phyloP scores from a whole-genome alignment of 2,113 vertebrate genomes.

The Argyrosomus japonicus region DNA sequence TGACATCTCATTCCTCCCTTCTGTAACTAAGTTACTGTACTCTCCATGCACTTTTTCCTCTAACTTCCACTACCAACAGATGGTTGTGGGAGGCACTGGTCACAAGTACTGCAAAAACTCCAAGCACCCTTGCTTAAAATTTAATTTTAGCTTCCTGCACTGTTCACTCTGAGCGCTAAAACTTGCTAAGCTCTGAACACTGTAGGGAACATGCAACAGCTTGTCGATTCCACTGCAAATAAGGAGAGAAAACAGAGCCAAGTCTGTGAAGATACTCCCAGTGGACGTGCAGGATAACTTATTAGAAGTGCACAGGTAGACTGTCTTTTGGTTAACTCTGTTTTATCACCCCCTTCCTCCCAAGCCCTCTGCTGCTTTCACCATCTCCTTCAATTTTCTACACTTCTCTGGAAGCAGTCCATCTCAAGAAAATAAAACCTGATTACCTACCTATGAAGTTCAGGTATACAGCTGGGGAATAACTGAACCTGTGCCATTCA shows the following conservation, averaged over 20 bases:
- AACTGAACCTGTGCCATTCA: slow-evolving; percentile 40
- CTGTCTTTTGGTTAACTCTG: slow-evolving; percentile 39
- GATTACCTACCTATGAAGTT: slow-evolving; percentile 46
- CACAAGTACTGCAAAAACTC: slow-evolving; percentile 33
- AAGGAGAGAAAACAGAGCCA: slow-evolving; percentile 36
- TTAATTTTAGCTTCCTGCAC: slow-evolving; percentile 47
- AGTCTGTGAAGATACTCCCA: slow-evolving; percentile 32
- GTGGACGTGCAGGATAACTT: slow-evolving; percentile 20
- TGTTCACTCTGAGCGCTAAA: slow-evolving; percentile 26
- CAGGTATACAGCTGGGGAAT: slow-evolving; percentile 42
- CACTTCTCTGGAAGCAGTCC: slow-evolving; percentile 36
- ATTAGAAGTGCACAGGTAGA: slow-evolving; percentile 49
- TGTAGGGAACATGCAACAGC: slow-evolving; percentile 49
- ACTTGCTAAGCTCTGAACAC: slow-evolving; percentile 22
- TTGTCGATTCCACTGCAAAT: slow-evolving; percentile 49
- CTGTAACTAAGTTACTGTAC: not conserved
- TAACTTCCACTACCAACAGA: slow-evolving; percentile 52
- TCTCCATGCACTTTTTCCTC: slow-evolving; percentile 1
- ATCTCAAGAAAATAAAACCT: slow-evolving; percentile 48
- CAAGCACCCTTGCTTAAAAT: slow-evolving; percentile 24
- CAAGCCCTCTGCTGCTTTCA: slow-evolving; percentile 2
- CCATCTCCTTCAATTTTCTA: slow-evolving; percentile 16
- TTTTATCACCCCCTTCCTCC: slow-evolving; percentile 11
- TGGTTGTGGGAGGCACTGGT: slow-evolving; percentile 48
- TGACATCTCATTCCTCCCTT: not conserved